phyloP scores from a whole-genome alignment of 2,888 invertebrate genomes.

The Biston betularia region DNA sequence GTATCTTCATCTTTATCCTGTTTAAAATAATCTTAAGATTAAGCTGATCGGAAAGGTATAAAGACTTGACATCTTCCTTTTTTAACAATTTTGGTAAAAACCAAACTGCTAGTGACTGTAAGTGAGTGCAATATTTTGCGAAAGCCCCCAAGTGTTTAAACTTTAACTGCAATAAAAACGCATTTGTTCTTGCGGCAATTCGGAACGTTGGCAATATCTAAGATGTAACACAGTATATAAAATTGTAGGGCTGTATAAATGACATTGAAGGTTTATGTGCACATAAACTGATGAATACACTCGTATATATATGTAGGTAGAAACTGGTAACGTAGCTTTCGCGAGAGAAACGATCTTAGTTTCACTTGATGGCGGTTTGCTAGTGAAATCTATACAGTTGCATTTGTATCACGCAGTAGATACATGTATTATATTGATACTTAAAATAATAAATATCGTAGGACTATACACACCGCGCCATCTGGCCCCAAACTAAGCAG shows the following conservation, averaged over 20 bases:
- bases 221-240: constrained; percentile 19
- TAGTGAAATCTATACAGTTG: constrained; percentile 62
- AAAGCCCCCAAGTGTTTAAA: background rate
- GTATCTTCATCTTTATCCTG: background rate
- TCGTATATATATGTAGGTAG: constrained; percentile 38
- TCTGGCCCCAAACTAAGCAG: too few relatives aligned
- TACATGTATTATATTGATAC: background rate
- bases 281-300: constrained; percentile 38
- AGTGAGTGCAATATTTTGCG: background rate
- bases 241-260: constrained; percentile 18
- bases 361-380: constrained; percentile 64
- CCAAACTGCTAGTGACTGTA: background rate
- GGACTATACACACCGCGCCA: too few relatives aligned
- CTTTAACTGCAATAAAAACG: background rate
- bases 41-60: background rate
- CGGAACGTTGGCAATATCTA: constrained; percentile 6
- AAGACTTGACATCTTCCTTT: background rate
- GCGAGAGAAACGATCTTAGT: constrained; percentile 74
- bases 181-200: constrained; percentile 4
- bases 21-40: background rate
- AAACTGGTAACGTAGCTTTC: constrained; percentile 77
- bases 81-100: background rate
- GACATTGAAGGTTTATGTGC: constrained; percentile 22
- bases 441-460: too few relatives aligned
- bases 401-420: constrained; percentile 41